These are phyloP conservation scores for Cephus pygmeus DNA, from an alignment of 2,888 invertebrate genomes.

Conservation along the genomic window DNA sequence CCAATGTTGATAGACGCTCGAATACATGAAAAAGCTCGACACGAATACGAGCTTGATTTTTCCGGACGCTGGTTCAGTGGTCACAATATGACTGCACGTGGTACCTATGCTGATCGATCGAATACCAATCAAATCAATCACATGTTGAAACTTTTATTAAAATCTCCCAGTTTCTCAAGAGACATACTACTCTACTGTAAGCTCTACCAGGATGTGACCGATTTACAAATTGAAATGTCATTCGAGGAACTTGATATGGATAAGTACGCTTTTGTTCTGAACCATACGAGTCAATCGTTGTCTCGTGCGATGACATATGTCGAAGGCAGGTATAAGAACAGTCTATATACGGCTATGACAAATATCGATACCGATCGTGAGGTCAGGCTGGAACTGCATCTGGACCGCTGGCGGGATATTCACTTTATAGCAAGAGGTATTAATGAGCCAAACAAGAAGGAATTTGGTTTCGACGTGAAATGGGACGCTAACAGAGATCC, in stretches of 20 bases:
- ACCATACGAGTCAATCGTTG: slow-evolving; percentile 72
- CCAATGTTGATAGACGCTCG: slow-evolving; percentile 76
- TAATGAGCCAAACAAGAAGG: slow-evolving; percentile 72
- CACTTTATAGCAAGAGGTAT: slow-evolving; percentile 75
- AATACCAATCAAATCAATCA: slow-evolving; percentile 74
- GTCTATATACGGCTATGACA: slow-evolving; percentile 76
- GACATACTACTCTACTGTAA: slow-evolving; percentile 75
- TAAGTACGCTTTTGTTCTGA: slow-evolving; percentile 75
- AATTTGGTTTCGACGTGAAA: slow-evolving; percentile 78
- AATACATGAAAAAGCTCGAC: slow-evolving; percentile 75
- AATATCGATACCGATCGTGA: slow-evolving; percentile 75
- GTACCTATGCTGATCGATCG: slow-evolving; percentile 81
- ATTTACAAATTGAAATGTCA: slow-evolving; percentile 76
- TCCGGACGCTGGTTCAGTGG: slow-evolving; percentile 86
- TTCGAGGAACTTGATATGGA: slow-evolving; percentile 74
- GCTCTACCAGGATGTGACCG: slow-evolving; percentile 76
- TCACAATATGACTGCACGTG: slow-evolving; percentile 76
- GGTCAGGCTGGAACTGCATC: slow-evolving; percentile 77
- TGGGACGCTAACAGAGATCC: slow-evolving; percentile 91
- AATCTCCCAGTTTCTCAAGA: slow-evolving; percentile 77
- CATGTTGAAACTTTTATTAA: slow-evolving; percentile 76
- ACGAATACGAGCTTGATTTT: slow-evolving; percentile 79
- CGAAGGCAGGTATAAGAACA: slow-evolving; percentile 75
- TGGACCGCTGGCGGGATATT: slow-evolving; percentile 83
- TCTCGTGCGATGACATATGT: slow-evolving; percentile 74